Evolutionary conservation across 2,797 vertebrate species (phyloP), one percentile per base, ranked within the genome.

Genomic region (Simalia tracyae): DNA sequence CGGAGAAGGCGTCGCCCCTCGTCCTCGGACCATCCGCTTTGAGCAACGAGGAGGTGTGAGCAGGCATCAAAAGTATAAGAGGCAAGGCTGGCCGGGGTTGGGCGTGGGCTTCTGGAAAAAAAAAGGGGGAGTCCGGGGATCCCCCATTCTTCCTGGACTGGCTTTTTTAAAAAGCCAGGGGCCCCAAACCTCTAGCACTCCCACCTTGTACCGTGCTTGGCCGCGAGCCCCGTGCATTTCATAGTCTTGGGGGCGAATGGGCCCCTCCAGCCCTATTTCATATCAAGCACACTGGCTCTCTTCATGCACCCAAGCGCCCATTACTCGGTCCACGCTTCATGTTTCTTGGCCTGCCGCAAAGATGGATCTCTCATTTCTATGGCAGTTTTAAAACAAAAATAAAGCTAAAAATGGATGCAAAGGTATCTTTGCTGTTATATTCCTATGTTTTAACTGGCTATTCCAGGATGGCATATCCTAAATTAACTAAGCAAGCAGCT

Each of bases 51-150:
- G 64, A 92, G 92, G 92, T 94, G 93, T 91, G 89, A 94, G 61
- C 31, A 90, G 92, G 84, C 89, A 60, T 92, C 87, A 50, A 90
- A 90, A 85, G 90, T 90, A 86, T 93, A 91, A 94, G 93, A 89
- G 91, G 63, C 56, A 88, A 46, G 87, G 89, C 90, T 85, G 84
- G 68, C 54, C 89, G 91, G 90, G 84, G 72, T 28, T 50, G 84
- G 84, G 6, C 28, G 2, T 31, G 15, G 84, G 28, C 17, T 86
- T 31, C 85, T 42, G 19, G 31, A 0, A 36, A 85, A 50, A 56
- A 56, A 85, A 26, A 64, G 42, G 36, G 54, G 50, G 28, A 50
- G 60, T 19, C 61, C 6, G 1, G 36, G 24, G 26, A 60, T 54
- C 22, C 12, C 31, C 12, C 4, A 1, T 88, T 68, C 60, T 31